A percentile compares a stretch with the other conserved stretches of the same genome.
These are phyloP conservation scores for Brienomyrus longianalis DNA, from an alignment of 2,113 vertebrate genomes.

Conservation along the genomic window DNA sequence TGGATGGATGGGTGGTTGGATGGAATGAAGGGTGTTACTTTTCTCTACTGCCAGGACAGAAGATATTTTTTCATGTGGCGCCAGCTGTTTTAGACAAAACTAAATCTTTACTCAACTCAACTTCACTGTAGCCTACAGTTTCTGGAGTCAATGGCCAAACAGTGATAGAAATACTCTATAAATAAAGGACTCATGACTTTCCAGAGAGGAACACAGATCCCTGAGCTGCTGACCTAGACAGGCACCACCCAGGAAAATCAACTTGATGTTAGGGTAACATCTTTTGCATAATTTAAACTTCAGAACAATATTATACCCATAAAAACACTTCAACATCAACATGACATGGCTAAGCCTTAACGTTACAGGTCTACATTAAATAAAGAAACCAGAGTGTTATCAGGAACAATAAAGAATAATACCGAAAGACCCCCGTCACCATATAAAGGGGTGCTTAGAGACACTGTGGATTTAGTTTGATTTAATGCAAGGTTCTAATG, in stretches of 20 bases:
- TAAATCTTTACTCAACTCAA: background rate
- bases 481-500: background rate
- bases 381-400: background rate
- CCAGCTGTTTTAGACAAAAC: background rate
- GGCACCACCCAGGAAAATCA: background rate
- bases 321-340: background rate
- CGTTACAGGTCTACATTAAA: slow-evolving; percentile 1
- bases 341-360: background rate
- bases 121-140: background rate
- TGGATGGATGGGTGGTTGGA: background rate
- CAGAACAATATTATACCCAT: background rate
- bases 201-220: background rate
- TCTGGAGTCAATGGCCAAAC: background rate
- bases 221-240: background rate
- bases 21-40: background rate
- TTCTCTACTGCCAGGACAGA: background rate
- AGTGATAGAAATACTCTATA: background rate
- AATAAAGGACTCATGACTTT: background rate
- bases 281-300: background rate
- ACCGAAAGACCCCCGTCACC: background rate
- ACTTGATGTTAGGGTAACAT: background rate
- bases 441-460: background rate
- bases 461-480: background rate
- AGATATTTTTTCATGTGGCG: background rate
- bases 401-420: slow-evolving; percentile 15